phyloP scores from a whole-genome alignment of 1,140 invertebrate genomes.

The Triops longicaudatus region DNA sequence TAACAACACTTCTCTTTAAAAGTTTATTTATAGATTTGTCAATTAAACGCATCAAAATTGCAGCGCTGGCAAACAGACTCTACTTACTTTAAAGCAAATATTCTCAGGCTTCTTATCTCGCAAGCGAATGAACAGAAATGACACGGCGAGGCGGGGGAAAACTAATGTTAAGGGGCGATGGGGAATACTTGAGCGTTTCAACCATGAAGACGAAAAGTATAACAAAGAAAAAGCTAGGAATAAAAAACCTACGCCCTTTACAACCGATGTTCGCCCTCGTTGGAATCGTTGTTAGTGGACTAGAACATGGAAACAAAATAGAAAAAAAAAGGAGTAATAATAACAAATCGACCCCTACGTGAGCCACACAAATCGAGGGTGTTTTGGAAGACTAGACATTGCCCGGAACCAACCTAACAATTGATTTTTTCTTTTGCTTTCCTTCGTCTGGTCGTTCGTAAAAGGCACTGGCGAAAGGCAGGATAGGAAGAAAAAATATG shows the following conservation, averaged over 20 bases:
- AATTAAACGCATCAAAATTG: neutral
- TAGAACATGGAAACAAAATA: neutral
- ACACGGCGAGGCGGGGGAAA: neutral
- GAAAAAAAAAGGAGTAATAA: neutral
- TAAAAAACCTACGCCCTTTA: neutral
- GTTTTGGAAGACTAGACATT: slow-evolving; percentile 7
- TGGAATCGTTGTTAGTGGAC: slow-evolving; percentile 14
- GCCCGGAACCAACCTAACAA: neutral
- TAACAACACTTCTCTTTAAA: too few relatives aligned
- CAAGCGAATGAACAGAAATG: neutral
- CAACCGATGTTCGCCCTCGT: neutral
- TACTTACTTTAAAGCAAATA: too few relatives aligned
- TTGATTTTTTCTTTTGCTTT: too few relatives aligned
- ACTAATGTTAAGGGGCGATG: too few relatives aligned
- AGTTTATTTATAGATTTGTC: neutral
- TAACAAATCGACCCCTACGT: neutral
- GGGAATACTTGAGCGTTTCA: neutral
- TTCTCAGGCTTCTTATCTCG: too few relatives aligned
- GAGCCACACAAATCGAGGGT: neutral
- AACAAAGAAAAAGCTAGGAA: neutral
- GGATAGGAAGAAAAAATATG: slow-evolving; percentile 6
- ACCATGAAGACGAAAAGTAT: neutral
- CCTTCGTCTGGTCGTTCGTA: neutral
- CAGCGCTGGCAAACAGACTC: neutral
- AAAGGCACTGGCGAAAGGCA: neutral